phyloP scores from a whole-genome alignment of 2,113 vertebrate genomes.

The Morone saxatilis region DNA sequence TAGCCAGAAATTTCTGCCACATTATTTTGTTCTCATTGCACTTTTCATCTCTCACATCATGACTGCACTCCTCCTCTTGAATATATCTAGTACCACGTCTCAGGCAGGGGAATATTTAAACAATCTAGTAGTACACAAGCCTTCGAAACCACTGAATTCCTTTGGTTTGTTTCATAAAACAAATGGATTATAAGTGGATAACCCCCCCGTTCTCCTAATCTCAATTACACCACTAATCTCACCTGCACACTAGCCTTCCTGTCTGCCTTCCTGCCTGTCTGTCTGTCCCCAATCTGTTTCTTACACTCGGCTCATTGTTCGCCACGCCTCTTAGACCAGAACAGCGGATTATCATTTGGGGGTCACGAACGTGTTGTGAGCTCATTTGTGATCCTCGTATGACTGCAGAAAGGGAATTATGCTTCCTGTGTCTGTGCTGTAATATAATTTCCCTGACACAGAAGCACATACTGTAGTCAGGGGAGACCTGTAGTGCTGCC shows the following conservation, averaged over 20 bases:
- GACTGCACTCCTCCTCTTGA: slow-evolving; percentile 6
- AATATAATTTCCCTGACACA: slow-evolving; percentile 41
- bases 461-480: slow-evolving; percentile 33
- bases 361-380: slow-evolving; percentile 45
- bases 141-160: neutral
- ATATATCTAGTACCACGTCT: slow-evolving; percentile 11
- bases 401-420: slow-evolving; percentile 57
- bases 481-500: slow-evolving; percentile 43
- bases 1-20: neutral
- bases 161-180: slow-evolving; percentile 35
- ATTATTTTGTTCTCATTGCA: neutral
- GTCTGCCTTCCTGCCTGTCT: slow-evolving; percentile 31
- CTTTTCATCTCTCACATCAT: slow-evolving; percentile 17
- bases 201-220: slow-evolving; percentile 52
- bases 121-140: slow-evolving; percentile 2
- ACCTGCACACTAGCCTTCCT: slow-evolving; percentile 47
- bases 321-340: slow-evolving; percentile 42
- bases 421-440: slow-evolving; percentile 55
- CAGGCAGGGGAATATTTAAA: slow-evolving; percentile 4
- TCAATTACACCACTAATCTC: slow-evolving; percentile 64
- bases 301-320: slow-evolving; percentile 56
- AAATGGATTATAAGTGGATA: slow-evolving; percentile 50
- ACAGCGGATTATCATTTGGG: slow-evolving; percentile 59
- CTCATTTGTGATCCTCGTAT: slow-evolving; percentile 61
- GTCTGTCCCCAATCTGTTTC: slow-evolving; percentile 47